Base-by-base conservation (phyloP, 2,888 invertebrate genomes). In the Athalia cordata region DNA sequence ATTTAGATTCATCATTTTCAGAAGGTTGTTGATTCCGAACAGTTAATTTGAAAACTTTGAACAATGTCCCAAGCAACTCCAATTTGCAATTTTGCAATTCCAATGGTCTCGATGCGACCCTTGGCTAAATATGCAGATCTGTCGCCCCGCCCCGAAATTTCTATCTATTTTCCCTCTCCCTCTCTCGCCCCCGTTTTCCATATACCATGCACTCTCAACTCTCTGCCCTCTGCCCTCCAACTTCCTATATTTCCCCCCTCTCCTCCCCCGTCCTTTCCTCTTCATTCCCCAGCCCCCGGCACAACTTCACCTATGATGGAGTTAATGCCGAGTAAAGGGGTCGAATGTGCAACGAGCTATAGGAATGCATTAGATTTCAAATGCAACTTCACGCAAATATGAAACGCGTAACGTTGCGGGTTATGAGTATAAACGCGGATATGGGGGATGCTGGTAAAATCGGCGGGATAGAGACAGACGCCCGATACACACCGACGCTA, bases 11-110 rank as follows among this genome's bases (percentile, higher is more conserved):
- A 75, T 75, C 74, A 45, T 75, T 75, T 75, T 62, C 50, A 50
- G 62, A 62, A 75, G 13, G 74, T 50, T 75, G 74, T 75, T 62
- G 74, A 75, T 75, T 75, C 50, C 79, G 81, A 82, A 15, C 65
- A 76, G 78, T 78, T 78, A 76, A 78, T 81, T 80, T 83, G 81
- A 83, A 82, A 83, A 85, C 81, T 84, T 84, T 80, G 80, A 79
- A 78, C 79, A 79, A 79, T 75, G 74, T 67, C 72, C 79, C 78
- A 76, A 88, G 88, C 89, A 88, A 89, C 87, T 89, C 87, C 88
- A 89, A 89, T 89, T 89, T 89, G 85, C 86, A 86, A 89, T 89
- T 89, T 89, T 89, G 89, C 89, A 89, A 89, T 89, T 89, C 89
- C 89, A 89, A 89, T 89, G 87, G 87, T 85, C 86, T 85, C 86